Base-by-base conservation (phyloP, 2,888 invertebrate species). In the Drosophila longiperda region DNA sequence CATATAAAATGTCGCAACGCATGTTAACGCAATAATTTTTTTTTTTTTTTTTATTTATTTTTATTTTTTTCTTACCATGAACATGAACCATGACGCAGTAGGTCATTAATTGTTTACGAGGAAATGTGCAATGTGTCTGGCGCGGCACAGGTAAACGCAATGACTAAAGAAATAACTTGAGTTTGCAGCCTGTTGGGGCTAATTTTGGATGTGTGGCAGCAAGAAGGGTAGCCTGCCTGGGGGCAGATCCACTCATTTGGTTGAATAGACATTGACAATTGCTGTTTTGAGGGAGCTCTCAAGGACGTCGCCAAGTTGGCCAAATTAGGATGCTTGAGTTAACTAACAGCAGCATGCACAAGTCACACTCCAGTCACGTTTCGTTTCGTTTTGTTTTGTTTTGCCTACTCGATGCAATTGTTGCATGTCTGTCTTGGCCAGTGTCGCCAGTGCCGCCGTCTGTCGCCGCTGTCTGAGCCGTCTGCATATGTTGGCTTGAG, bases 311-410 rank as follows among this genome's bases (percentile, higher is more conserved):
- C 71, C 77, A 69, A 84, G 83, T 80, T 81, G 75, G 78, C 73
- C 82, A 87, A 87, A 87, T 87, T 87, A 82, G 87, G 87, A 78
- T 85, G 78, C 87, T 87, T 85, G 61, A 81, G 78, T 64, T 77
- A 70, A 70, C 67, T 73, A 71, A 73, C 67, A 73, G 73, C 58
- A 63, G 63, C 66, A 54, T 62, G 78, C 59, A 71, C 57, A 74
- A 76, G 75, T 81, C 84, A 80, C 87, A 88, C 87, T 87, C 72
- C 80, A 87, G 87, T 88, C 87, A 88, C 88, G 89, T 88, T 85
- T 79, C 55, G 66, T 42, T 61, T 64, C 63, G 66, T 60, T 61
- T 29, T 12, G 29, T 33, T 42, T 36, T 52, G 45, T 48, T 55
- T 42, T 62, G 50, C 29, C 61, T 49, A 33, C 45, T 67, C 69